A percentile compares a stretch with the other conserved stretches of the same genome.
Evolutionary conservation across 92 coral and sea anemone species (phyloP).

Genomic region (Zoanthus sociatus): DNA sequence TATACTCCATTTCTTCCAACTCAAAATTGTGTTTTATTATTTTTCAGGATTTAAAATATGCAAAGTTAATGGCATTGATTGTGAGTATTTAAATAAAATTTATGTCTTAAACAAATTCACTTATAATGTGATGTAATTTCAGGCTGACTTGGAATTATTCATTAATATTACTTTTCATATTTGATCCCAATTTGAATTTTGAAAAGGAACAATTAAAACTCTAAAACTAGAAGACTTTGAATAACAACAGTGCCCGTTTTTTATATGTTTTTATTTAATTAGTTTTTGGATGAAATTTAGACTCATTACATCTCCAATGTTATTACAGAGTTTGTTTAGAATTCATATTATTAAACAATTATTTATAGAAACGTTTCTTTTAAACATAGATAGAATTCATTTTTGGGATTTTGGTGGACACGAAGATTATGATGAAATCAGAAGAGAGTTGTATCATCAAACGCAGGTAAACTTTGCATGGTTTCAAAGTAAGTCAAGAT

Average conservation of each 20-base stretch:
- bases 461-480: constrained; percentile 72
- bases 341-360: no score
- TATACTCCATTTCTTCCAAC: not conserved
- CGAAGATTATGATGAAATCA: constrained; percentile 87
- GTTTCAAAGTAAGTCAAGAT: no score
- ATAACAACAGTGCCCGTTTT: not conserved
- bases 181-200: no score
- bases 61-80: constrained; percentile 87
- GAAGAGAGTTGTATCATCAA: constrained; percentile 91
- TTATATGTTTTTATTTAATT: not conserved
- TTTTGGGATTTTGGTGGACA: constrained; percentile 99
- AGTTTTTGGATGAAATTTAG: no score
- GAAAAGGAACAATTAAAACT: no score
- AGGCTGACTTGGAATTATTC: not conserved
- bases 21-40: not conserved
- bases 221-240: no score
- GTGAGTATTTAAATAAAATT: constrained; percentile 60
- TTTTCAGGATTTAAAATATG: constrained; percentile 89
- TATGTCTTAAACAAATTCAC: not conserved
- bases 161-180: not conserved
- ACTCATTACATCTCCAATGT: no score
- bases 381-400: constrained; percentile 79
- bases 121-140: not conserved
- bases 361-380: not conserved
- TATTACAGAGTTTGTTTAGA: not conserved